A percentile compares a stretch with the other conserved stretches of the same genome.
Evolutionary conservation across 2,113 vertebrate species (phyloP).

Genomic region (Vidua macroura): DNA sequence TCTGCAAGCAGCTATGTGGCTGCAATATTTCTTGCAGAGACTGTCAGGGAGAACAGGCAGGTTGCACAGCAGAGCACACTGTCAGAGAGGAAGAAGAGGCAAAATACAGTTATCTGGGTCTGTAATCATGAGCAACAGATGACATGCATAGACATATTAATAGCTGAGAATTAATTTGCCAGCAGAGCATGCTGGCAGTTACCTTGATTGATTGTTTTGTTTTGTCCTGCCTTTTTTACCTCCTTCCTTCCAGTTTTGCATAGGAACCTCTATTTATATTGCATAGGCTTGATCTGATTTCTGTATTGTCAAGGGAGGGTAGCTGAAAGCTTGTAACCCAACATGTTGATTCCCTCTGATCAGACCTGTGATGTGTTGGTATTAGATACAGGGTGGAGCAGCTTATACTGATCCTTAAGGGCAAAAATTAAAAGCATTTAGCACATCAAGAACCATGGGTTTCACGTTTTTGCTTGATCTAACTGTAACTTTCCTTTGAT

Average conservation of each 20-base stretch:
- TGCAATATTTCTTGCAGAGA: neutral
- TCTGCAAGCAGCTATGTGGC: neutral
- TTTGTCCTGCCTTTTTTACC: neutral
- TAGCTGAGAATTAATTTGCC: neutral
- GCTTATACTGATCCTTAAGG: neutral
- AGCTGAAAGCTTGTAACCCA: neutral
- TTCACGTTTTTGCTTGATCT: neutral
- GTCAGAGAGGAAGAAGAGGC: neutral
- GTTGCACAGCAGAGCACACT: neutral
- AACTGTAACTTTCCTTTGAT: neutral
- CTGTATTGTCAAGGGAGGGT: neutral
- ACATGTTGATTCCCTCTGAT: neutral
- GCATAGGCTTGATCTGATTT: neutral
- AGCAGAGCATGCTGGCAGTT: neutral
- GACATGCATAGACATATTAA: neutral
- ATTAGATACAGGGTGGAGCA: neutral
- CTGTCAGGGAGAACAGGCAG: neutral
- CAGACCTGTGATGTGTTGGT: neutral
- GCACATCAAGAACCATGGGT: neutral
- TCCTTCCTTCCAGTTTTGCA: neutral
- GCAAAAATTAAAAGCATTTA: neutral
- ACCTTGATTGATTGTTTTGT: neutral
- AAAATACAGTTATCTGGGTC: neutral
- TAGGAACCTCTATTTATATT: neutral
- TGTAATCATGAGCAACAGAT: neutral